Base-by-base conservation (phyloP, 2,888 invertebrate genomes). In the Metallyticus violacea region DNA sequence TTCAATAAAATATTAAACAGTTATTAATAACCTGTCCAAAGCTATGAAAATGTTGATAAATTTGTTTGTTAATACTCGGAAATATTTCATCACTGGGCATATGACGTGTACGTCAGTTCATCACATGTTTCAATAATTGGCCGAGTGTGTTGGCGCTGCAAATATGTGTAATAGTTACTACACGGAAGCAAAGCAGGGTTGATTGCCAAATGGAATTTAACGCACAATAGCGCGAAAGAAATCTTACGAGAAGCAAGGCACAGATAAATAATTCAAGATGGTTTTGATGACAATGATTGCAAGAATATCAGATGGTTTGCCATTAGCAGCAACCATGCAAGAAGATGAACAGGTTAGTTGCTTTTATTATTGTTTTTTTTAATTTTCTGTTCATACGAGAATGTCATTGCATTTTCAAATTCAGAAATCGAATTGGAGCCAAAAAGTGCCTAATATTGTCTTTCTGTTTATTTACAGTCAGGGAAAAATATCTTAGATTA, bases 211-310 rank as follows among this genome's bases (percentile, higher is more conserved):
- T 62, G 40, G 40, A 62, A 62, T 1, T 62, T 62, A 62, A 62
- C 22, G 40, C 40, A 62, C 40, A 62, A 62, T 62, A 62, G 22
- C 40, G 40, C 2, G 40, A 62, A 62, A 62, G 40, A 15, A 62
- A 62, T 22, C 9, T 62, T 15, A 62, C 3, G 9, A 22, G 15
- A 9, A 62, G 15, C 6, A 62, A 62, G 0, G 22, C 22, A 62
- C 22, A 9, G n/a, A 7, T 77, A 25, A n/a, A 26, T n/a, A 27
- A 77, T 28, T 15, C 40, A 86, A 26, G 79, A 99, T 99, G 99
- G 98, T 99, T 92, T 92, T 99, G 91, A 95, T 99, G 94, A 99
- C 99, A 88, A 98, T 99, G 97, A 99, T 99, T 91, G 99, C 99
- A 29, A 94, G 99, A 90, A 96, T 98, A 90, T 96, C 96, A 89